Evolutionary conservation across 92 coral and sea anemone species (phyloP), one percentile per base, ranked within the genome.

Genomic region (Palythoa grandiflora): DNA sequence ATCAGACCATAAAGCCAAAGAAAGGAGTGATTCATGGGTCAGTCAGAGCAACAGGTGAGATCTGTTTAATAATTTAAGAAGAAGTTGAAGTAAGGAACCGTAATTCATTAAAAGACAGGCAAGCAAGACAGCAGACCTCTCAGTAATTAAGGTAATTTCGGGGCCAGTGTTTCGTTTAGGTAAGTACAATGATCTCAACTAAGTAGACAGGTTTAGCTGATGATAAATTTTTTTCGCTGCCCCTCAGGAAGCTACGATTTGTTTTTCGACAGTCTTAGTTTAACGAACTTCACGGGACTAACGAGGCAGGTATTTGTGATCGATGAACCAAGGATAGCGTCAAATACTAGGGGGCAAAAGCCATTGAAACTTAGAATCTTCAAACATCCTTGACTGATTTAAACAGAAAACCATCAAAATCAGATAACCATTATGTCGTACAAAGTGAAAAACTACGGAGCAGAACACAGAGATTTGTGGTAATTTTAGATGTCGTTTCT

Each of bases 291-390:
- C 66, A 68, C 44, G 39, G 5, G 71, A 48, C 60, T 75, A 70
- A 21, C 74, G 75, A 66, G 75, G 71, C 86, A 81, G 86, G 86
- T 81, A 81, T 68, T 79, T 14, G 60, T 81, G 86, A 81, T 68
- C 75, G 86, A 19, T 66, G 86, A 81, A 66, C 86, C 86, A 81
- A 44, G 60, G 36, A 47, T 10, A 11, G 11, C 61, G 47, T 48
- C 40, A 35, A 37, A 19, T 59, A 66, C 60, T 65, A 50, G 86
- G 66, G 75, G 73, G 74, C 85, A 80, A 47, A 35, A 63, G 47
- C 61, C 65, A 44, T 60, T 63, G 21, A 54, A 81, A 68, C 75
- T 66, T 40, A 38, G 36, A 39, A 28, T 53, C 66, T 77, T 54
- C 16, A 65, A 47, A 57, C 3, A 61, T 60, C 16, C 20, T 13